phyloP scores from a whole-genome alignment of 2,797 vertebrate species.

The Hyperoplus immaculatus region DNA sequence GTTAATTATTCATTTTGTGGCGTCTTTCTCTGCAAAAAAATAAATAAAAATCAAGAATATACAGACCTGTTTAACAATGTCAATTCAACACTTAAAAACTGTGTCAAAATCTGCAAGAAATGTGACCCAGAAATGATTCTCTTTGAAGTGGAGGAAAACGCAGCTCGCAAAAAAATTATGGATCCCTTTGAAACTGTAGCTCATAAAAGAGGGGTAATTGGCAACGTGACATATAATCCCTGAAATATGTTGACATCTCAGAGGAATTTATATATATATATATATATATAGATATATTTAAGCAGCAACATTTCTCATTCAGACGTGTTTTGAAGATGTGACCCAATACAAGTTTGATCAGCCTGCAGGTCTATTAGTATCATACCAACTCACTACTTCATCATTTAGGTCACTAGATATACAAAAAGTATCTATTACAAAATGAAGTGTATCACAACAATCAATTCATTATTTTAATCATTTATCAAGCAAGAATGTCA shows the following conservation, averaged over 20 bases:
- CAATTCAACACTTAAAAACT: constrained; percentile 19
- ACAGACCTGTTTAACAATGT: constrained; percentile 27
- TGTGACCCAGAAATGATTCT: constrained; percentile 61
- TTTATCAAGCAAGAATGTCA: background rate
- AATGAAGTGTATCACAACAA: too few relatives aligned
- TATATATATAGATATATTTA: background rate
- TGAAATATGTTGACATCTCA: constrained; percentile 31
- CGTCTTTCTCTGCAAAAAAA: too few relatives aligned
- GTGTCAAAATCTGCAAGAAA: constrained; percentile 33
- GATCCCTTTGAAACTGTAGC: constrained; percentile 45
- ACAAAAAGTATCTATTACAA: background rate
- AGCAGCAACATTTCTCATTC: background rate
- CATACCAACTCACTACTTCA: background rate
- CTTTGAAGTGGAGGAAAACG: constrained; percentile 54
- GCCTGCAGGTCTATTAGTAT: background rate
- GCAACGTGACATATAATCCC: constrained; percentile 41
- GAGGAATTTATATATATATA: constrained; percentile 4
- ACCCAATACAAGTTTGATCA: background rate
- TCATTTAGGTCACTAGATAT: background rate
- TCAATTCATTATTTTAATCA: background rate
- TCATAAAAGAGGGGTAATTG: constrained; percentile 27
- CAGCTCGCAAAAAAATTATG: constrained; percentile 30
- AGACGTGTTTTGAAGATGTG: constrained; percentile 13
- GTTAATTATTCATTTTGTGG: too few relatives aligned
- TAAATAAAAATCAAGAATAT: background rate